Conservation (phyloP, 2,797 vertebrate genomes). For the Ctenopoma kingsleyae region DNA sequence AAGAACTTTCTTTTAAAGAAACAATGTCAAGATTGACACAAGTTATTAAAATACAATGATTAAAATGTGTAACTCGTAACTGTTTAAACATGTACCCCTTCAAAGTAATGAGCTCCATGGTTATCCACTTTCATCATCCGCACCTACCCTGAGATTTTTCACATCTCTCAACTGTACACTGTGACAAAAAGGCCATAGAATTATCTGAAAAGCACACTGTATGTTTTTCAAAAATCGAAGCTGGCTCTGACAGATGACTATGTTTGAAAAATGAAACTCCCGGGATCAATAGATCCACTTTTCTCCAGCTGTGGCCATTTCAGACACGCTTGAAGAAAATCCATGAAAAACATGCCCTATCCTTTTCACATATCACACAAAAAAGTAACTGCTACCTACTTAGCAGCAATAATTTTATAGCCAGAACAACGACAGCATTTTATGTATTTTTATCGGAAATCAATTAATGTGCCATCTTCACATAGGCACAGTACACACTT, state of each 20-base stretch:
- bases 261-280: conserved; percentile 75
- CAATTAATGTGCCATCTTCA: conserved; percentile 36
- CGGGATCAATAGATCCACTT: conserved; percentile 75
- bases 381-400: conserved; percentile 50
- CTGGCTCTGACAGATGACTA: conserved; percentile 61
- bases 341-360: conserved; percentile 57
- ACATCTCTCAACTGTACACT: conserved; percentile 35
- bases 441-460: conserved; percentile 34
- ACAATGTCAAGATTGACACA: not conserved
- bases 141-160: conserved; percentile 21
- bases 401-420: conserved; percentile 41
- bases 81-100: not conserved
- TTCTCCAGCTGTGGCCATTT: conserved; percentile 69
- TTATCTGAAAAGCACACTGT: conserved; percentile 58
- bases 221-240: conserved; percentile 73
- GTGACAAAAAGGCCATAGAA: conserved; percentile 56
- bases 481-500: conserved; percentile 22
- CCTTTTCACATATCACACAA: conserved; percentile 45
- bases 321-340: conserved; percentile 60
- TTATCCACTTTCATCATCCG: conserved; percentile 17
- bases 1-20: not conserved
- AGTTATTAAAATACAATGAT: too few relatives aligned
- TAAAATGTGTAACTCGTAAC: not conserved
- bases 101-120: not conserved
- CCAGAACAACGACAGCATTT: conserved; percentile 55